phyloP scores from a whole-genome alignment of 2,888 invertebrate species.

The Phyto melanocephala region DNA sequence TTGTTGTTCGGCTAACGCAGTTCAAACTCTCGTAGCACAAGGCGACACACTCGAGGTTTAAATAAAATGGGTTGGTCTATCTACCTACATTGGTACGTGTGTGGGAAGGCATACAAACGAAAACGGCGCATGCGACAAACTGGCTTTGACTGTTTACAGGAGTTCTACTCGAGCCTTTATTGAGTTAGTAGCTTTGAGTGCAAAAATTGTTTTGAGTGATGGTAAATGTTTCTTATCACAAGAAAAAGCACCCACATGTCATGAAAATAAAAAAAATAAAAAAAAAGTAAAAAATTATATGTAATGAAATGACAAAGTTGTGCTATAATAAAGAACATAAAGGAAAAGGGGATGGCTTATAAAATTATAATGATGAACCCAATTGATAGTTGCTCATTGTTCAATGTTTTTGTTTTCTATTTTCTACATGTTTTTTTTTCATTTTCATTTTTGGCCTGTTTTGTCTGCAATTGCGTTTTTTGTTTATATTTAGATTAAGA shows the following conservation, averaged over 20 bases:
- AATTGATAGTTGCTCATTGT: conserved; percentile 50
- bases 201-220: conserved; percentile 64
- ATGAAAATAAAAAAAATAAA: conserved; percentile 11
- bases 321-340: neutral
- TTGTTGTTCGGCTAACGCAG: conserved; percentile 47
- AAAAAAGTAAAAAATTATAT: neutral
- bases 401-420: conserved; percentile 2
- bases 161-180: conserved; percentile 25
- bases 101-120: conserved; percentile 39
- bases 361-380: conserved; percentile 42
- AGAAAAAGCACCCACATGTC: conserved; percentile 60
- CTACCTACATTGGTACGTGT: conserved; percentile 64
- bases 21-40: conserved; percentile 28
- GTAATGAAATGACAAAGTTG: conserved; percentile 3
- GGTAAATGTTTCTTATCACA: conserved; percentile 65
- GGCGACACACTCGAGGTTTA: conserved; percentile 6
- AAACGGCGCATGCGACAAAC: conserved; percentile 65
- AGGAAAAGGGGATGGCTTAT: conserved; percentile 8
- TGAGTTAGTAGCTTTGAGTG: conserved; percentile 57
- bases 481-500: conserved; percentile 57
- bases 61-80: conserved; percentile 65
- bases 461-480: conserved; percentile 50
- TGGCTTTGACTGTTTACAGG: neutral
- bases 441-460: conserved; percentile 20
- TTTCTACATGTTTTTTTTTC: neutral